Evolutionary conservation across 92 coral and sea anemone genomes (phyloP), one percentile per base, ranked within the genome.

Genomic region (Epizoanthus rinbou): DNA sequence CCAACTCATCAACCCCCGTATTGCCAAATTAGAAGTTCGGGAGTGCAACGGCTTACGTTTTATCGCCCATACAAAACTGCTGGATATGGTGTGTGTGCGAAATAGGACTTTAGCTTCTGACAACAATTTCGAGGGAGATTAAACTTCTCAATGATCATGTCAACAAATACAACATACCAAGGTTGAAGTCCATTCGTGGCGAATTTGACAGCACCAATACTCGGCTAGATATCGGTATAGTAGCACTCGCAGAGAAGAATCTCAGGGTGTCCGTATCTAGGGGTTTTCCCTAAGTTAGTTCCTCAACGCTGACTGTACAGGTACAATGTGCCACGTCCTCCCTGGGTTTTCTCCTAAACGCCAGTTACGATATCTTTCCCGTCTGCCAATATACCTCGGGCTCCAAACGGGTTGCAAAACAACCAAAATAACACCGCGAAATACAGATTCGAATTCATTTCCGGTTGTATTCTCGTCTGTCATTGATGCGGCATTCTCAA

Each of bases 401-500:
- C 60, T 28, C 47, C 24, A 57, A 78, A 60, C 66, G 66, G 71
- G 28, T 21, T 43, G 59, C 54, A 62, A 78, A 78, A 78, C 82
- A 63, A 78, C 71, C 47, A 78, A 78, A 62, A 78, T 60, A 78
- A 35, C 82, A 41, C 70, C 18, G 63, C 82, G 50, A 76, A 62
- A 59, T 59, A 78, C 65, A 78, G 11, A 84, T 88, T 83, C 69
- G 57, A 76, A 59, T 88, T 86, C 98, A 93, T 93, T 91, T 93
- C 98, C 98, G 95, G 98, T 85, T 62, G 73, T 35, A 50, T 64
- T 28, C 39, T 57, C 75, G 59, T 65, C 87, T 85, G 95, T 88
- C 95, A 91, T 84, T 93, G 87, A 87, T 83, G 81, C 91, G 95
- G 98, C 87, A 56, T 21, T 37, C 67, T 91, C 89, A 86, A 80